Conservation (phyloP, 2,888 invertebrate genomes). For the Erebia aethiops region DNA sequence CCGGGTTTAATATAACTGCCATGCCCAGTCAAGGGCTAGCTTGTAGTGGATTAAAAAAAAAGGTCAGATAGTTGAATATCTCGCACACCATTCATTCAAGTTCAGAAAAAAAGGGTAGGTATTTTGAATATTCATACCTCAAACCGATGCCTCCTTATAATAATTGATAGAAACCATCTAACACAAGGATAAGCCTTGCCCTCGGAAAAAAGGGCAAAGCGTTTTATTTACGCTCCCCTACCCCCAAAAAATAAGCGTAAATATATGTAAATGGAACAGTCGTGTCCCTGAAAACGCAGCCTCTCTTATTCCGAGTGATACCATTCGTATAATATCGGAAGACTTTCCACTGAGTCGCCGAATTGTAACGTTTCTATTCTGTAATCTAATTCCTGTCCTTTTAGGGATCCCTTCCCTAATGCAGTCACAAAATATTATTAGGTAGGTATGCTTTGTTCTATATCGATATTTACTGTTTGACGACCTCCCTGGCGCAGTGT, state of each 20-base stretch:
- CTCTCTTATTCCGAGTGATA: slow-evolving; percentile 22
- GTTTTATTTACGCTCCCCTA: slow-evolving; percentile 10
- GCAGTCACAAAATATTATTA: neutral
- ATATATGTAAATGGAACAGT: slow-evolving; percentile 26
- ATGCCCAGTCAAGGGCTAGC: no score
- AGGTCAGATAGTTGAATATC: no score
- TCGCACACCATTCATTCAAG: no score
- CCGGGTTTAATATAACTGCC: no score
- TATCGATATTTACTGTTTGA: no score
- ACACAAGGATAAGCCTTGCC: neutral
- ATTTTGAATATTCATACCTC: no score
- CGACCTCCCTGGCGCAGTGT: no score
- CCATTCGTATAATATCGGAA: slow-evolving; percentile 25
- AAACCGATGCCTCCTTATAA: no score
- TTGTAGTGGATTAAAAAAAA: no score
- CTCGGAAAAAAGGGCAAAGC: slow-evolving; percentile 4
- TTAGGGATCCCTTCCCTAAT: slow-evolving; percentile 4
- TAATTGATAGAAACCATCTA: neutral
- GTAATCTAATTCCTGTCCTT: slow-evolving; percentile 16
- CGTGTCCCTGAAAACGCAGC: slow-evolving; percentile 18
- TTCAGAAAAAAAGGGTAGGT: no score
- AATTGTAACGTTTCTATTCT: slow-evolving; percentile 17
- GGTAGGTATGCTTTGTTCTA: no score
- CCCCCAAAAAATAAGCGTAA: slow-evolving; percentile 26
- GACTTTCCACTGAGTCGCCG: slow-evolving; percentile 13